Percentiles rank a stretch among this genome's conserved stretches.
Conservation (phyloP, 2,888 invertebrate species). For the Morinoia aosen region DNA sequence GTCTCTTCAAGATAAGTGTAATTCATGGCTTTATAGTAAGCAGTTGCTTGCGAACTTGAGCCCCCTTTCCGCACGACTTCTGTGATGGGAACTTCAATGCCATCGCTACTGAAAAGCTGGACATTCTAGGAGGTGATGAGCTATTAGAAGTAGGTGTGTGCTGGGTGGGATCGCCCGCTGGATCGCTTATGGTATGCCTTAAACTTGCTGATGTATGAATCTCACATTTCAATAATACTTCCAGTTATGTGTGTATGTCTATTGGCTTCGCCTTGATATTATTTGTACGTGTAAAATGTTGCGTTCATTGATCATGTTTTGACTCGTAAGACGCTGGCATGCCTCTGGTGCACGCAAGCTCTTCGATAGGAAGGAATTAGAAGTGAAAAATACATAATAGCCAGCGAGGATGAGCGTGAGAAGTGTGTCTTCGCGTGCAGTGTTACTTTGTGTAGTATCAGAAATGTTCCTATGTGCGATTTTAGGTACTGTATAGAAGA, state of each 20-base stretch:
- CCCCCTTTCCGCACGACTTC: not conserved
- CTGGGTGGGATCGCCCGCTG: not conserved
- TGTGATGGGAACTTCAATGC: not conserved
- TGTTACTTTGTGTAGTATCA: not conserved
- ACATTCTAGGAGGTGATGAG: not conserved
- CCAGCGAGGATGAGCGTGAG: not conserved
- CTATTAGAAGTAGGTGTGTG: not conserved
- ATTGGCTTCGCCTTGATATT: conserved; percentile 2
- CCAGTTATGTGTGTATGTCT: not conserved
- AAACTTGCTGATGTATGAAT: conserved; percentile 6
- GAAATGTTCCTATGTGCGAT: not conserved
- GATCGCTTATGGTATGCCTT: conserved; percentile 19
- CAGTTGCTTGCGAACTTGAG: not conserved
- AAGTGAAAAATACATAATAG: not conserved
- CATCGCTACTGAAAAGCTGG: not conserved
- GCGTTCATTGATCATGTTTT: not conserved
- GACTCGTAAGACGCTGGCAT: not conserved
- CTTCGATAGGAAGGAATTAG: not conserved
- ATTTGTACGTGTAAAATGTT: not conserved
- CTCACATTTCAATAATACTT: conserved; percentile 19
- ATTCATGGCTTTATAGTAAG: not conserved
- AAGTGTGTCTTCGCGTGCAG: not conserved
- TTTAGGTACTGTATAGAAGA: not conserved
- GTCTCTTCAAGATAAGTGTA: not conserved
- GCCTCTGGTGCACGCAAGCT: not conserved